phyloP scores from a whole-genome alignment of 2,113 vertebrate genomes.

The Rhinoderma darwinii region DNA sequence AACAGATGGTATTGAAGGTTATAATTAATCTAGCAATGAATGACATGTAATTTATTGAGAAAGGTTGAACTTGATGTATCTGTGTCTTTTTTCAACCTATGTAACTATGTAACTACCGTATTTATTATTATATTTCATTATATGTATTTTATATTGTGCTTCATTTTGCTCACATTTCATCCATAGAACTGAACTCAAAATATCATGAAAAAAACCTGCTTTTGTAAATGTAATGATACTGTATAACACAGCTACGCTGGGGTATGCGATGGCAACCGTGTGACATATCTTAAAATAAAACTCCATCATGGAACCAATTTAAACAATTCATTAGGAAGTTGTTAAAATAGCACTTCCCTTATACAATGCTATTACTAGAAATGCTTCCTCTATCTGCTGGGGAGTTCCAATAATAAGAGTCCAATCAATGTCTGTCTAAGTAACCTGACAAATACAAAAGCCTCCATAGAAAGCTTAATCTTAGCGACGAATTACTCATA shows the following conservation, averaged over 20 bases:
- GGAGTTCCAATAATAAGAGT: neutral
- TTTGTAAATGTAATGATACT: neutral
- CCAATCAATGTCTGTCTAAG: neutral
- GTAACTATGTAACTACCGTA: no score
- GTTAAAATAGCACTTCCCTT: neutral
- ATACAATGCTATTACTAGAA: neutral
- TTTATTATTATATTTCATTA: neutral
- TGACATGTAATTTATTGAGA: no score
- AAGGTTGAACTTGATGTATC: no score
- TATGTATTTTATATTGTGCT: no score
- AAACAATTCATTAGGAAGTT: neutral
- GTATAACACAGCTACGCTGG: neutral
- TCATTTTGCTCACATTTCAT: neutral
- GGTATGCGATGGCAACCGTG: no score
- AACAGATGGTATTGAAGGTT: no score
- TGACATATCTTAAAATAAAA: neutral
- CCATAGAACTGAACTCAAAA: no score
- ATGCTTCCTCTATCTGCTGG: neutral
- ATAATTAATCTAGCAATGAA: no score
- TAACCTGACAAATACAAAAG: neutral
- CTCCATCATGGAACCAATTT: neutral
- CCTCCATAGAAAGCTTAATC: neutral
- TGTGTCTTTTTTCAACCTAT: no score
- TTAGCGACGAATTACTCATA: neutral
- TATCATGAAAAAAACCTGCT: no score